Evolutionary conservation across 1,140 invertebrate genomes (phyloP), one percentile per base, ranked within the genome.

Genomic region (Vanessa atalanta): DNA sequence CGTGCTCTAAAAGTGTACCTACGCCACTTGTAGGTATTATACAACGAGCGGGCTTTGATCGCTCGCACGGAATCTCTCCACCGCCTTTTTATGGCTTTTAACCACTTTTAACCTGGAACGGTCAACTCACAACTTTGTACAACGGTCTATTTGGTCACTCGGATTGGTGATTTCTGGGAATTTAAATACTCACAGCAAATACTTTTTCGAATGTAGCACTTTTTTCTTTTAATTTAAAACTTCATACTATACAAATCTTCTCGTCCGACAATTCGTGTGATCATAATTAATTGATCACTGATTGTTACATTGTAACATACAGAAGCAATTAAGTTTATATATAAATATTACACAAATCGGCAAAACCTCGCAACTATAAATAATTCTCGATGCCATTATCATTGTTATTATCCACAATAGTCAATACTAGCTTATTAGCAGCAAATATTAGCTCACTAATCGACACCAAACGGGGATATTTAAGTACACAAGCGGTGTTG

Each of bases 11-110:
- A 69, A 20, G 53, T 31, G 43, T 50, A 50, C 26, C 65, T 51
- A 50, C n/a, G 16, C 50, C 47, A 51, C 31, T 31, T 71, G 68
- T 60, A 65, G 66, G 65, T 68, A 66, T 57, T 57, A 57, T 60
- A 61, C 48, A 47, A 63, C 47, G 48, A 47, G 23, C 61, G 16
- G 66, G 65, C 79, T 80, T 80, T 80, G 79, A 80, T 77, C 79
- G 65, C 71, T 78, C 64, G 70, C 64, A 71, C 68, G 72, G 76
- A 80, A 80, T 69, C 65, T 66, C 76, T 70, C 63, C 65, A 43
- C 68, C 65, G 55, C 69, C 69, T 74, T 79, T 76, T 79, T 76
- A 76, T 73, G 70, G 74, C 78, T 79, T 74, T 76, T 67, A 76
- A 75, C 72, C 69, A 71, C 64, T 74, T 73, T 73, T 47, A 70